Conservation (phyloP, 2,797 vertebrate genomes). For the Epinephelus coioides region DNA sequence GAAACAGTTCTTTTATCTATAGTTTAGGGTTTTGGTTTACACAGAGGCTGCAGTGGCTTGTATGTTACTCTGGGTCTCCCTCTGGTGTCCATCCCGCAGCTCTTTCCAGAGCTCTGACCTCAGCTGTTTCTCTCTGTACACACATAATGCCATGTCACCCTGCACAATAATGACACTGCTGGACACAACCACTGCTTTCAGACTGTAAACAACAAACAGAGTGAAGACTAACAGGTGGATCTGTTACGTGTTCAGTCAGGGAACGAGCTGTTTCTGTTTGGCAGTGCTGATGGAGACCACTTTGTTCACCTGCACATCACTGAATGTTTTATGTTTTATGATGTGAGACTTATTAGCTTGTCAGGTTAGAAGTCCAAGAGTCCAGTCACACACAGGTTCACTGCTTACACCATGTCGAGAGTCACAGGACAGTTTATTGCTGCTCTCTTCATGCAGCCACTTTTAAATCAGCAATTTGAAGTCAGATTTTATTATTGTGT, state of each 20-base stretch:
- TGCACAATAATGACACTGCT: constrained; percentile 36
- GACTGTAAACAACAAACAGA: constrained; percentile 29
- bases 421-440: neutral
- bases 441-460: neutral
- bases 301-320: constrained; percentile 1
- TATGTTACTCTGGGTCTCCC: constrained; percentile 31
- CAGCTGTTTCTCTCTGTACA: constrained; percentile 64
- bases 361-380: constrained; percentile 37
- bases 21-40: constrained; percentile 2
- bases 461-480: neutral
- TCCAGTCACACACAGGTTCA: constrained; percentile 17
- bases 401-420: neutral
- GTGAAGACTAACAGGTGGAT: constrained; percentile 17
- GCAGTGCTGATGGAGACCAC: neutral
- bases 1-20: neutral
- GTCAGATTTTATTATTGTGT: neutral
- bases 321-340: constrained; percentile 7
- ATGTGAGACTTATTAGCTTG: constrained; percentile 4
- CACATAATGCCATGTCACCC: constrained; percentile 41
- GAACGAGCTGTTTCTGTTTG: neutral
- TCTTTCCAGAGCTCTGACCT: constrained; percentile 75
- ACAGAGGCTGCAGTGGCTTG: neutral
- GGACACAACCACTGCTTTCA: constrained; percentile 4
- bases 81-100: constrained; percentile 47
- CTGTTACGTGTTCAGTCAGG: neutral